These are phyloP conservation scores for Coelopa pilipes DNA, from an alignment of 2,888 invertebrate genomes.

Conservation along the genomic window DNA sequence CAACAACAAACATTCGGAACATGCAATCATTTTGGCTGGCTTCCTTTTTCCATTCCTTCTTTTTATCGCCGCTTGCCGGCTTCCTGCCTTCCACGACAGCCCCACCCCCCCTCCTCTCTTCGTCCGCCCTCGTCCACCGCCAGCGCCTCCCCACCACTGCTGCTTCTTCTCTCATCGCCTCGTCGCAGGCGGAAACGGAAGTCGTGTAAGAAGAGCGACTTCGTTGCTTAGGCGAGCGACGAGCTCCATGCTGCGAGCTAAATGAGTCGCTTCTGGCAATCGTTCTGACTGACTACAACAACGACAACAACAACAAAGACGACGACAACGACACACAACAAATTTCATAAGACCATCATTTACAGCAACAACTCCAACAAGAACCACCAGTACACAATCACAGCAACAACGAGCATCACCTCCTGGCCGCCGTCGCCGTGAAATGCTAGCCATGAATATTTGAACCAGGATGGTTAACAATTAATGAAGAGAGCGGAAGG, in stretches of 20 bases:
- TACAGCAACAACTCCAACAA: conserved; percentile 1
- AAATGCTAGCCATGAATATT: conserved; percentile 21
- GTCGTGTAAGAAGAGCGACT: neutral
- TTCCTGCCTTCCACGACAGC: neutral
- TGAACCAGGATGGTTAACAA: conserved; percentile 5
- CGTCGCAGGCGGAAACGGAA: neutral
- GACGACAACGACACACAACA: too few relatives aligned
- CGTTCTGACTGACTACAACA: neutral
- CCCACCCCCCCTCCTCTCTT: too few relatives aligned
- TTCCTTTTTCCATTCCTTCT: neutral
- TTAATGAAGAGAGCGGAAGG: conserved; percentile 5
- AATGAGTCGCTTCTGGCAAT: neutral
- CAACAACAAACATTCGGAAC: conserved; percentile 1
- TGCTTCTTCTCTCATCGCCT: neutral
- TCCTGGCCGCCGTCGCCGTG: neutral
- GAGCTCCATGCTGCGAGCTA: neutral
- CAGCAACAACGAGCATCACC: neutral
- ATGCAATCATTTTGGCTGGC: conserved; percentile 13
- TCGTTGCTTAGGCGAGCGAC: neutral
- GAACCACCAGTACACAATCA: too few relatives aligned
- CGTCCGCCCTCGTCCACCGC: too few relatives aligned
- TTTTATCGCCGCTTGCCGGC: neutral
- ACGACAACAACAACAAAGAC: neutral
- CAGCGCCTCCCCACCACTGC: neutral
- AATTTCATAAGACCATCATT: too few relatives aligned